Conservation (phyloP, 2,888 invertebrate genomes). For the Drosophila tanythrix region DNA sequence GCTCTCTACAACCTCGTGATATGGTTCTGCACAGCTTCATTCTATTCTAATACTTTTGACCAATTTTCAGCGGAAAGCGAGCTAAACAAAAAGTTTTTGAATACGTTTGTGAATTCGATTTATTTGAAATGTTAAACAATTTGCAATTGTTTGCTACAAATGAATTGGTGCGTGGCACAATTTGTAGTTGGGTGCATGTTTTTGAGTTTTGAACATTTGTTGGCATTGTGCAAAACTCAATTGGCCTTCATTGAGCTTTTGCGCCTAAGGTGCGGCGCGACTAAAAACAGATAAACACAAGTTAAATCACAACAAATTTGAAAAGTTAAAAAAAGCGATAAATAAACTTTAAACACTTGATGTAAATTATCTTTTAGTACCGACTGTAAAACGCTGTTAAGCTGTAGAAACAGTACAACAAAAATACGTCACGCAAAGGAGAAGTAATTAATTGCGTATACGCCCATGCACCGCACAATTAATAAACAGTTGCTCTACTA, state of each 20-base stretch:
- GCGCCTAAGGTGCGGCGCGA: conserved; percentile 26
- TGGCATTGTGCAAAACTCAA: conserved; percentile 2
- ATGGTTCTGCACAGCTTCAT: background rate
- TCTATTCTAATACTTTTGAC: background rate
- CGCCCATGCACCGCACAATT: conserved; percentile 54
- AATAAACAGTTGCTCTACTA: conserved; percentile 21
- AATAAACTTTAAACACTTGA: conserved; percentile 17
- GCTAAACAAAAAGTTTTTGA: background rate
- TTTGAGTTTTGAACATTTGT: background rate
- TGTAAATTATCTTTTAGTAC: conserved; percentile 5
- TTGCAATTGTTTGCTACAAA: conserved; percentile 8
- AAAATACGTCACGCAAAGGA: conserved; percentile 25
- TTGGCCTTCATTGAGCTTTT: conserved; percentile 17
- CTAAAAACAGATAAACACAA: background rate
- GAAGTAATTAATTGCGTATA: conserved; percentile 45
- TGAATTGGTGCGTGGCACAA: conserved; percentile 41
- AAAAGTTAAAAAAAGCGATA: background rate
- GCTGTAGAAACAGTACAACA: background rate
- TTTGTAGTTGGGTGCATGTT: conserved; percentile 13
- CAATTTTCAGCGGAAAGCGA: background rate
- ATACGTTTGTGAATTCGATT: background rate
- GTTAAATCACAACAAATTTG: background rate
- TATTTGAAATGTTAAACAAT: background rate
- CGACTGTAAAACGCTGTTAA: background rate
- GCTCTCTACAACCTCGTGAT: background rate